Conservation (phyloP, 2,113 vertebrate genomes). For the Serinus canaria region DNA sequence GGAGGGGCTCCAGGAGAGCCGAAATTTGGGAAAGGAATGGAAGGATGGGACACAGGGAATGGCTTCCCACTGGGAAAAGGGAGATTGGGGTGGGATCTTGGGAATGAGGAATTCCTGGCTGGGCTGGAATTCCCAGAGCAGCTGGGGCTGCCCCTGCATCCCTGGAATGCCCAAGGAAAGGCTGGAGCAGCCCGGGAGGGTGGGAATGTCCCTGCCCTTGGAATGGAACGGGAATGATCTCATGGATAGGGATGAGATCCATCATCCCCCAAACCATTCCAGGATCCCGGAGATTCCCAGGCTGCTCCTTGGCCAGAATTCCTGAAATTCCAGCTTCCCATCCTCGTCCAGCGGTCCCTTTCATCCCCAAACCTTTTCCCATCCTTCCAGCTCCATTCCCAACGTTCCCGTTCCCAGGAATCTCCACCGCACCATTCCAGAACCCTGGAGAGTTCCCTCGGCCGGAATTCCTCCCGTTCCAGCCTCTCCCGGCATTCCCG, state of each 20-base stretch:
- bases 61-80: background rate
- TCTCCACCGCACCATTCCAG: background rate
- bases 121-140: background rate
- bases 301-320: background rate
- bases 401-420: background rate
- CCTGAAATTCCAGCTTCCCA: background rate
- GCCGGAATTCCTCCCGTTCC: background rate
- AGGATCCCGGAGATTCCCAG: background rate
- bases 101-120: background rate
- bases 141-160: background rate
- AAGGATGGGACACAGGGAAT: background rate
- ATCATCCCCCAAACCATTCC: background rate
- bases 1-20: background rate
- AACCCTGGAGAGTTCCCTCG: background rate
- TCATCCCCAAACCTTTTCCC: background rate
- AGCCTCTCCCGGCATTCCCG: background rate
- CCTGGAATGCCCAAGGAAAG: background rate
- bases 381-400: background rate
- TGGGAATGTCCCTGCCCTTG: background rate
- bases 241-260: background rate
- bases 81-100: background rate
- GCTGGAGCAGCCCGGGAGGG: accelerated
- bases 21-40: background rate
- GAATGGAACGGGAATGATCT: background rate
- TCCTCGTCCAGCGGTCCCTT: background rate